A percentile compares a stretch with the other conserved stretches of the same genome.
Evolutionary conservation across 2,797 vertebrate genomes (phyloP).

Genomic region (Tympanoctomys barrerae): DNA sequence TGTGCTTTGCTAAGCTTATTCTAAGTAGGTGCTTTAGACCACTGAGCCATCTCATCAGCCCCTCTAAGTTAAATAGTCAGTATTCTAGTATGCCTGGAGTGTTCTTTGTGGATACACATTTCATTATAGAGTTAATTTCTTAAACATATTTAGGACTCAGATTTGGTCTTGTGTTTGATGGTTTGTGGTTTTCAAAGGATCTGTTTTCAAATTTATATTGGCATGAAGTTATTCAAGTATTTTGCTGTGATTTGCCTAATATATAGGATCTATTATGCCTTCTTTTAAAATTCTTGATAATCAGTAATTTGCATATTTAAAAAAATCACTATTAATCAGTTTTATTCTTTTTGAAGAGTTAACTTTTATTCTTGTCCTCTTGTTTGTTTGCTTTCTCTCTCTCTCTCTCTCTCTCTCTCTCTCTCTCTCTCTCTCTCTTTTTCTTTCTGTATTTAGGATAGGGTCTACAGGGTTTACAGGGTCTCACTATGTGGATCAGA

Average conservation of each 20-base stretch:
- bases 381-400: neutral
- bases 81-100: neutral
- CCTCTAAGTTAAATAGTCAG: neutral
- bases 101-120: neutral
- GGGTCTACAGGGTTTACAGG: too few species aligned
- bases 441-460: too few species aligned
- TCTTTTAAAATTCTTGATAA: neutral
- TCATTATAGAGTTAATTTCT: neutral
- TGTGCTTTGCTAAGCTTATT: too few species aligned
- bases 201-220: neutral
- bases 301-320: neutral
- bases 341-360: neutral
- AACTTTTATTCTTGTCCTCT: neutral
- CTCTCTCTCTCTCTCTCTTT: too few species aligned
- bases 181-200: neutral
- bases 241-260: neutral
- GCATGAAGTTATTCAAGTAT: neutral
- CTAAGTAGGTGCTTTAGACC: too few species aligned
- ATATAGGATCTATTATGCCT: neutral
- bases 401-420: neutral
- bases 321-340: neutral
- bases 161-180: neutral
- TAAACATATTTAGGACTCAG: neutral
- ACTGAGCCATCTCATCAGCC: too few species aligned
- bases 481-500: too few species aligned